Conservation (phyloP, 1,140 invertebrate species). For the Laodelphax striatellus region DNA sequence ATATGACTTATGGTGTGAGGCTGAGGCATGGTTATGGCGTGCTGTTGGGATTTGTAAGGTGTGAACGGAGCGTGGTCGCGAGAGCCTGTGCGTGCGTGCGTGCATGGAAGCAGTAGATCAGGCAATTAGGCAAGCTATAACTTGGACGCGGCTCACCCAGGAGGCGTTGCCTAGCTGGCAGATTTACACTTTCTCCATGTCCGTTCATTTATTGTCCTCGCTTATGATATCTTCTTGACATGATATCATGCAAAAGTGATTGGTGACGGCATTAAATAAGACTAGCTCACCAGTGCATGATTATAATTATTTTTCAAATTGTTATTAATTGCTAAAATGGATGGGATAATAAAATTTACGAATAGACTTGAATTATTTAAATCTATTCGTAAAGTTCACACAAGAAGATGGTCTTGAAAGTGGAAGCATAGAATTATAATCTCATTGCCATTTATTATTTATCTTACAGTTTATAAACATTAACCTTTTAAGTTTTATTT, state of each 20-base stretch:
- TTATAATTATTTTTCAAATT: not conserved
- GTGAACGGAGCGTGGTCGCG: not conserved
- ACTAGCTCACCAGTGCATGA: not conserved
- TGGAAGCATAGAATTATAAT: too few species aligned
- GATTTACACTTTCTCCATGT: not conserved
- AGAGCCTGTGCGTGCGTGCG: not conserved
- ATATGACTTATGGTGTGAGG: too few species aligned
- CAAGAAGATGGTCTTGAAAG: not conserved
- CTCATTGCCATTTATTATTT: too few species aligned
- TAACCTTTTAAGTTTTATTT: too few species aligned
- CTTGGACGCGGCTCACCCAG: not conserved
- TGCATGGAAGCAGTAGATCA: not conserved
- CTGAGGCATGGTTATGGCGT: not conserved
- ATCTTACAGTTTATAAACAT: too few species aligned
- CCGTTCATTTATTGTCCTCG: not conserved
- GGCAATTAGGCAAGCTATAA: not conserved
- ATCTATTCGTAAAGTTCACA: not conserved
- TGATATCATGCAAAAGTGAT: not conserved
- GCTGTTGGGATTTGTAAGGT: not conserved
- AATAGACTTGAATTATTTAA: not conserved
- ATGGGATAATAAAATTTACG: too few species aligned
- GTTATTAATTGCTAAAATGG: too few species aligned
- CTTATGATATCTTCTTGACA: not conserved
- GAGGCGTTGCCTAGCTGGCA: not conserved
- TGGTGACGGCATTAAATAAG: not conserved